Evolutionary conservation across 2,797 vertebrate species (phyloP).

Genomic region (Tamandua tetradactyla): DNA sequence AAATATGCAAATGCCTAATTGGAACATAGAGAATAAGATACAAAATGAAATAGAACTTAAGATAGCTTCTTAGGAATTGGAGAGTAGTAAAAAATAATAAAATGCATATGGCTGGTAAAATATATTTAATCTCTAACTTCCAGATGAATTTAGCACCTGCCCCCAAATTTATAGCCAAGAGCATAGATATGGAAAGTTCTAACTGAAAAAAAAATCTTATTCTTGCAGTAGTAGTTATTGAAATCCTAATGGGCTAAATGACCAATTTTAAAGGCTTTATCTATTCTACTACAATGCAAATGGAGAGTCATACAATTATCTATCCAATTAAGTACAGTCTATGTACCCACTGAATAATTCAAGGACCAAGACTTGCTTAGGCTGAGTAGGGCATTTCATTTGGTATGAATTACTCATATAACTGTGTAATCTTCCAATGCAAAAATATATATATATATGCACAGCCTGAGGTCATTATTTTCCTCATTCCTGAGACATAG

Average conservation of each 20-base stretch:
- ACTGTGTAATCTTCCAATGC: neutral
- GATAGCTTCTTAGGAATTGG: slow-evolving; percentile 34
- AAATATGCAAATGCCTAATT: slow-evolving; percentile 10
- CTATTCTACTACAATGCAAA: neutral
- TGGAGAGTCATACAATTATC: neutral
- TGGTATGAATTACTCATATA: neutral
- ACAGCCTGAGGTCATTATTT: neutral
- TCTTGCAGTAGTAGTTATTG: neutral
- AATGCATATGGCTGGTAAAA: neutral
- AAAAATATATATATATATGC: neutral
- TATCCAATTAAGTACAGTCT: neutral
- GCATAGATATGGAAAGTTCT: neutral
- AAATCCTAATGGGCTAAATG: neutral
- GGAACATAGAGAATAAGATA: slow-evolving; percentile 39
- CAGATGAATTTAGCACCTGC: neutral
- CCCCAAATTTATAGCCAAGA: neutral
- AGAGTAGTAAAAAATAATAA: slow-evolving; percentile 53
- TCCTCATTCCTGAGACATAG: neutral
- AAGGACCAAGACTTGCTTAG: neutral
- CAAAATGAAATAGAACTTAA: slow-evolving; percentile 18
- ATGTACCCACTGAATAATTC: neutral
- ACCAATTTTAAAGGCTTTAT: neutral
- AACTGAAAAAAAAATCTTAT: neutral
- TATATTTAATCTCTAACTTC: neutral
- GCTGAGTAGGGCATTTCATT: neutral